These are phyloP conservation scores for Athalia cordata DNA, from an alignment of 2,888 invertebrate genomes.

Conservation along the genomic window DNA sequence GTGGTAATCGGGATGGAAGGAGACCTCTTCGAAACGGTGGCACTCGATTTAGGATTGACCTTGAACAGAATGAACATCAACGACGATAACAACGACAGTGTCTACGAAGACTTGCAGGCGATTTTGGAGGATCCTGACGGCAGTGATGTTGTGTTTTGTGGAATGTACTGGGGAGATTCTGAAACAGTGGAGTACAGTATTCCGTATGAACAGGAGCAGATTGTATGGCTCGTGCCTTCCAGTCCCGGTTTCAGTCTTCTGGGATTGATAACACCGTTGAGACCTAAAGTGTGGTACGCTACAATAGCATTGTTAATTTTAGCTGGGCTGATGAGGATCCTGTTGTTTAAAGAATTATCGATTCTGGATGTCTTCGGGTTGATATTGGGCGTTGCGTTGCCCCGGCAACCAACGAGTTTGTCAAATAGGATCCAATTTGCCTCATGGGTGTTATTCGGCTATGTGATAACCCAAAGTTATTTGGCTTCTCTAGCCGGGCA, in stretches of 20 bases:
- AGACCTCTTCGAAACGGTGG: slow-evolving; percentile 45
- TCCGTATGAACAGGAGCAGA: slow-evolving; percentile 56
- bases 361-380: slow-evolving; percentile 61
- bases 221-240: slow-evolving; percentile 60
- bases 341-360: slow-evolving; percentile 56
- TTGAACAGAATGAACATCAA: slow-evolving; percentile 15
- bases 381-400: slow-evolving; percentile 58
- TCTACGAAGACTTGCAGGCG: background rate
- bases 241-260: slow-evolving; percentile 3
- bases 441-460: slow-evolving; percentile 64
- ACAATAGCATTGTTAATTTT: slow-evolving; percentile 55
- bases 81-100: background rate
- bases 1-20: slow-evolving; percentile 51
- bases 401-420: slow-evolving; percentile 55
- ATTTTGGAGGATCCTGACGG: background rate
- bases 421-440: slow-evolving; percentile 63
- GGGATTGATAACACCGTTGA: slow-evolving; percentile 63
- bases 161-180: slow-evolving; percentile 51
- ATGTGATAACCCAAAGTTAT: slow-evolving; percentile 64
- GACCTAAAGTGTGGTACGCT: slow-evolving; percentile 59
- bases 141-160: slow-evolving; percentile 58
- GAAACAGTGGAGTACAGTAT: slow-evolving; percentile 53
- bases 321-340: slow-evolving; percentile 53
- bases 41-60: slow-evolving; percentile 33
- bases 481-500: slow-evolving; percentile 66